Conservation (phyloP, 2,797 vertebrate genomes). For the Harpagifer antarcticus region DNA sequence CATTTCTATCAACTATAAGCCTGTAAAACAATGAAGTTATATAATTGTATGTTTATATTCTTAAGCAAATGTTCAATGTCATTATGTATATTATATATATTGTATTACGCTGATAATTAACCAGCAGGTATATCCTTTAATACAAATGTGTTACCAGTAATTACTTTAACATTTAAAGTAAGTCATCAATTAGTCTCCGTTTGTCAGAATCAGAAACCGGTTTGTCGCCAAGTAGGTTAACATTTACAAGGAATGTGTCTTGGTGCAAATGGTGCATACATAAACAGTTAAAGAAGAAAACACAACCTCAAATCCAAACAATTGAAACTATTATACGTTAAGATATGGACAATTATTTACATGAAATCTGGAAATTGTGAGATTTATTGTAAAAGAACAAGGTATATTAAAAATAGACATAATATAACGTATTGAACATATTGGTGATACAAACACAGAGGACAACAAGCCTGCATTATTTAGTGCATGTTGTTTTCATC, state of each 20-base stretch:
- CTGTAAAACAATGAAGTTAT: background rate
- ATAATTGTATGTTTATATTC: background rate
- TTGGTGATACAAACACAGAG: no score
- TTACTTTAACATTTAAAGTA: background rate
- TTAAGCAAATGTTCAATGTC: background rate
- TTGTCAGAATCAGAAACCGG: background rate
- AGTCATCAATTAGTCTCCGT: background rate
- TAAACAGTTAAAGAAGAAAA: no score
- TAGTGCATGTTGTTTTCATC: background rate
- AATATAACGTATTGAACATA: background rate
- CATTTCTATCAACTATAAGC: background rate
- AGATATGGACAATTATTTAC: no score
- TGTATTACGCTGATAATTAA: background rate
- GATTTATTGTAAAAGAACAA: background rate
- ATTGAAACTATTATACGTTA: no score
- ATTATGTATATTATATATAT: no score
- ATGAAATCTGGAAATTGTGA: background rate
- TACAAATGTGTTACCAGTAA: background rate
- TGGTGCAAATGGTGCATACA: no score
- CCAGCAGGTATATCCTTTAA: background rate
- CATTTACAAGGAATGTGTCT: no score
- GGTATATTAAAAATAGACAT: no score
- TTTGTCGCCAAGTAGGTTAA: no score
- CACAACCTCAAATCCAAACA: no score
- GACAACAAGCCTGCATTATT: no score